Base-by-base conservation (phyloP, 2,113 vertebrate species). In the Nipponia nippon region DNA sequence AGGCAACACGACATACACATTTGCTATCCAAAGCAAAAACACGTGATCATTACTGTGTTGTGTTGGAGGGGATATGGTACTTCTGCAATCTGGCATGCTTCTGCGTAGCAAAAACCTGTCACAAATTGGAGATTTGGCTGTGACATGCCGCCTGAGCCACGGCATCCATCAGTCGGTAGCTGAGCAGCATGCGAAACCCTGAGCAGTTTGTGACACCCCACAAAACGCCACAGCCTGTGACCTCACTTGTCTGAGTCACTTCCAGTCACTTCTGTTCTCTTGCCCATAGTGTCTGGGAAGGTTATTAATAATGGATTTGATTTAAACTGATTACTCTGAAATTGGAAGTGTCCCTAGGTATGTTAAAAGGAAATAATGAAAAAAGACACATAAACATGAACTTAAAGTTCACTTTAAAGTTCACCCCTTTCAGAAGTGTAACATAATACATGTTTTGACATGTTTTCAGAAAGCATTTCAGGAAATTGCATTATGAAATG, bases 371-470 rank as follows among this genome's bases (percentile, higher is more conserved):
- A 94, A 88, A 44, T 62, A 89, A 96, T 91, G 81, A 66, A 58
- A 77, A 95, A 95, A 85, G 97, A 94, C 95, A 95, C 23, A 52
- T 34, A 62, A 73, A 70, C 22, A 10, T 63, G 66, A 93, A 87
- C 71, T 90, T 86, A 52, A 70, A 96, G 95, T 95, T 96, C 94
- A 95, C 72, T 89, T 93, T 46, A 87, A 96, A 95, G 92, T 94
- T 97, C 91, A 97, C 32, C 63, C 42, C 71, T 94, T 93, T 96
- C 91, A 94, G 67, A 96, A 95, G 58, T 86, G 93, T 81, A 94
- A 96, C 1, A 0, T 83, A 88, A 89, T 81, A 91, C 79, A 61
- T 58, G 84, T 87, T 96, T 72, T 95, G 96, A 97, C 91, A 73
- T 89, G 77, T 88, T 94, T 93, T 89, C 88, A 90, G 82, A 73